Percentiles rank a stretch among this genome's conserved stretches.
phyloP scores from a whole-genome alignment of 2,113 vertebrate species.

The Platanista minor region DNA sequence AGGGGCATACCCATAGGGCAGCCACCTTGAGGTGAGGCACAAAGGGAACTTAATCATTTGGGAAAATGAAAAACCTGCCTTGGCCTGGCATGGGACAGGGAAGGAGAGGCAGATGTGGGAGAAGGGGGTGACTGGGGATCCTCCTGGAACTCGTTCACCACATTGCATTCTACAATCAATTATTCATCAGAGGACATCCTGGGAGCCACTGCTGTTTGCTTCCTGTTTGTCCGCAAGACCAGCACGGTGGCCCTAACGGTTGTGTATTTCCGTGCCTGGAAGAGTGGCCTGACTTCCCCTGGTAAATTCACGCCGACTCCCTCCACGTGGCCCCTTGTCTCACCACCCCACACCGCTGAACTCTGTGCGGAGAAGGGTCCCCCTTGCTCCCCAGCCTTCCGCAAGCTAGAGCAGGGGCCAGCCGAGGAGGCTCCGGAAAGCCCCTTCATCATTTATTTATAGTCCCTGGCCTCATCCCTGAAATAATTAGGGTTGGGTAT shows the following conservation, averaged over 20 bases:
- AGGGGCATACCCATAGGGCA: rapidly evolving
- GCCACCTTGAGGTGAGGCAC: not conserved
- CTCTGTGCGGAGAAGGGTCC: not conserved
- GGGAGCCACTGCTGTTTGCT: not conserved
- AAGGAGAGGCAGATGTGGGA: not conserved
- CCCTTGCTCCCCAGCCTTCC: not conserved
- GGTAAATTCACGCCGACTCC: not conserved
- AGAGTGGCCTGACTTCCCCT: not conserved
- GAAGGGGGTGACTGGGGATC: not conserved
- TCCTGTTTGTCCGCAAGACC: not conserved
- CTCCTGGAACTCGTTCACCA: not conserved
- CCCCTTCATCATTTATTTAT: constrained; percentile 65
- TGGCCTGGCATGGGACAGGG: not conserved
- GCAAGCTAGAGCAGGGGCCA: not conserved
- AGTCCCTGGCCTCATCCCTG: not conserved
- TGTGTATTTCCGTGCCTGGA: not conserved
- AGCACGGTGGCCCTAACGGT: not conserved
- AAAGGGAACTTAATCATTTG: not conserved
- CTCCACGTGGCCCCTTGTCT: no score
- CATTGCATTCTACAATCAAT: not conserved
- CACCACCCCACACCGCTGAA: not conserved
- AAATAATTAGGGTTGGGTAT: constrained; percentile 58
- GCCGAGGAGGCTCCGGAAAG: constrained; percentile 22
- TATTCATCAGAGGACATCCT: not conserved
- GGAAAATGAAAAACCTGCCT: not conserved